Conservation (phyloP, 1,140 invertebrate genomes). For the Drosophila santomea region DNA sequence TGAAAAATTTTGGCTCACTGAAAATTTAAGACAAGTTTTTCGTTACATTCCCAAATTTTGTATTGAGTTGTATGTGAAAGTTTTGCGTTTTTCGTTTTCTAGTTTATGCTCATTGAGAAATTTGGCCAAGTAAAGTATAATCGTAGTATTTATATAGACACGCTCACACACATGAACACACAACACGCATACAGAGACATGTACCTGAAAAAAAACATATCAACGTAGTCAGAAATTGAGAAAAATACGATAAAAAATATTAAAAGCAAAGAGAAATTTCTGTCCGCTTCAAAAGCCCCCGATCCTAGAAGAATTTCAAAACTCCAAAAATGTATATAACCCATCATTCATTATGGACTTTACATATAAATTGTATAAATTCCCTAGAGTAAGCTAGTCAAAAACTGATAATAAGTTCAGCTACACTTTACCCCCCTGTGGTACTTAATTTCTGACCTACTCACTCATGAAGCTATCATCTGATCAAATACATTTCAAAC, state of each 20-base stretch:
- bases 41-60: not conserved
- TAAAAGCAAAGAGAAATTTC: not conserved
- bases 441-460: slow-evolving; percentile 23
- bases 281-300: not conserved
- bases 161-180: slow-evolving; percentile 20
- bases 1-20: slow-evolving; percentile 21
- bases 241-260: not conserved
- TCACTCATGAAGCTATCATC: slow-evolving; percentile 7
- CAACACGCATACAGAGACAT: slow-evolving; percentile 26
- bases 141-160: slow-evolving; percentile 27
- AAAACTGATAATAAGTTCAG: slow-evolving; percentile 1
- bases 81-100: slow-evolving; percentile 10
- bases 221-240: slow-evolving; percentile 44
- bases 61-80: slow-evolving; percentile 19
- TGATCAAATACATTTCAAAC: slow-evolving; percentile 18
- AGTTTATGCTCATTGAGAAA: slow-evolving; percentile 10
- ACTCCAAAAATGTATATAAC: not conserved
- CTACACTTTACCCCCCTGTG: not conserved
- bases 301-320: not conserved
- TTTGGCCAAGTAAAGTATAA: slow-evolving; percentile 46
- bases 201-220: slow-evolving; percentile 13
- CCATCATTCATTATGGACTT: not conserved
- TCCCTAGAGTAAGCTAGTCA: not conserved
- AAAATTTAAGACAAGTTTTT: slow-evolving; percentile 12
- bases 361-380: not conserved